Evolutionary conservation across 2,113 vertebrate genomes (phyloP).

Genomic region (Seriola quinqueradiata): DNA sequence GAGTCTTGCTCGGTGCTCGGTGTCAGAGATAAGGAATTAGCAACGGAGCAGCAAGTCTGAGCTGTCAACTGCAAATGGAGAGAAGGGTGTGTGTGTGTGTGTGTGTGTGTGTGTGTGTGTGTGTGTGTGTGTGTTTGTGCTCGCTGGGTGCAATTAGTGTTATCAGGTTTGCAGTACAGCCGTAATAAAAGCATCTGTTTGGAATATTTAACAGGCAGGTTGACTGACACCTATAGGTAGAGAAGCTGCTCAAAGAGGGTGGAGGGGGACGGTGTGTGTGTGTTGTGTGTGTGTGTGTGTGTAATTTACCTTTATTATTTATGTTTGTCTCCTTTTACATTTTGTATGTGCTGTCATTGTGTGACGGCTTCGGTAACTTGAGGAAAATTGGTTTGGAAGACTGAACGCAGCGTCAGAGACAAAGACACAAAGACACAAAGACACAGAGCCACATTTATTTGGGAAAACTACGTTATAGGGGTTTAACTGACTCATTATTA

Average conservation of each 20-base stretch:
- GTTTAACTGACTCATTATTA: neutral
- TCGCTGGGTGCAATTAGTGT: conserved; percentile 39
- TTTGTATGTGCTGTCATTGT: neutral
- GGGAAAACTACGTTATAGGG: neutral
- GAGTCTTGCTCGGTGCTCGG: neutral
- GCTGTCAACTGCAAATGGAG: conserved; percentile 33
- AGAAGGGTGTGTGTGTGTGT: conserved; percentile 18
- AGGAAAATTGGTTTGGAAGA: no score
- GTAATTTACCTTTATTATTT: neutral
- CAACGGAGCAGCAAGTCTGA: conserved; percentile 44
- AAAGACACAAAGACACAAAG: no score
- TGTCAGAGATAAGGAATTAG: conserved; percentile 56
- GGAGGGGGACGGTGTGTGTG: no score
- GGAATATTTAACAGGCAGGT: conserved; percentile 40
- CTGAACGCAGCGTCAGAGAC: no score
- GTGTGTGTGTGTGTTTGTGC: conserved; percentile 28
- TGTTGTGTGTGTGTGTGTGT: neutral
- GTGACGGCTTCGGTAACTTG: neutral
- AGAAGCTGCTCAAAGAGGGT: neutral
- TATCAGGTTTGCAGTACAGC: conserved; percentile 28
- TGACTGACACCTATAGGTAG: conserved; percentile 19
- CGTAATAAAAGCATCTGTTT: conserved; percentile 28
- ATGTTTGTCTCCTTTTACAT: neutral
- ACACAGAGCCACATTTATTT: no score
- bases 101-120: conserved; percentile 31